Percentiles rank a stretch among this genome's conserved stretches.
Conservation (phyloP, 2,797 vertebrate genomes). For the Sebastes aleutianus region DNA sequence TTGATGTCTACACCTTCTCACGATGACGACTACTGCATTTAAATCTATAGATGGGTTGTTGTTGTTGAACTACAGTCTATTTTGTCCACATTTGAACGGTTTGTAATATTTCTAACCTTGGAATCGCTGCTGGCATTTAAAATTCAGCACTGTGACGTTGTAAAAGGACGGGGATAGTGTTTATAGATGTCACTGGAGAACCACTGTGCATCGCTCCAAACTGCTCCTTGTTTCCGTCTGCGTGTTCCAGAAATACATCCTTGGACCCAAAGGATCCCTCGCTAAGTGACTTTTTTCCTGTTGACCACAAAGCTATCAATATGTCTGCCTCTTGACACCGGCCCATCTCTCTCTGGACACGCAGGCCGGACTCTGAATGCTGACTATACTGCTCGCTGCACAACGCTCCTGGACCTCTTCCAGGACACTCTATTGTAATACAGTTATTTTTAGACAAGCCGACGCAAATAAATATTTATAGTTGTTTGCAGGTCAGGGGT, state of each 20-base stretch:
- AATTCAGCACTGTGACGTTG: conserved; percentile 1
- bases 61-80: not conserved
- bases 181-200: conserved; percentile 49
- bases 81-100: not conserved
- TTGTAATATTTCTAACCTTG: conserved; percentile 17
- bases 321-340: conserved; percentile 73
- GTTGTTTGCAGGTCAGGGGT: conserved; percentile 78
- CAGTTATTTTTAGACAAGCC: conserved; percentile 80
- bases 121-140: conserved; percentile 1
- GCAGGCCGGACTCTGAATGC: conserved; percentile 61
- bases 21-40: not conserved
- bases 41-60: not conserved
- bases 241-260: conserved; percentile 66
- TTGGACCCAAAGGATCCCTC: conserved; percentile 63
- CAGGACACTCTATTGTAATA: conserved; percentile 77
- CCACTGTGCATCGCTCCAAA: conserved; percentile 33
- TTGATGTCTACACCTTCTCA: not conserved
- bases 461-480: conserved; percentile 83
- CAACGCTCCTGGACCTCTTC: conserved; percentile 67
- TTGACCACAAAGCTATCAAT: conserved; percentile 77
- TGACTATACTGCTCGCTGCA: conserved; percentile 71
- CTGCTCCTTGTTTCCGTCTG: conserved; percentile 41
- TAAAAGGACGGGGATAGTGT: conserved; percentile 35
- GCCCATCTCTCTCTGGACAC: conserved; percentile 63
- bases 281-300: conserved; percentile 67